Conservation (phyloP, 2,797 vertebrate species). For the Merluccius polli region DNA sequence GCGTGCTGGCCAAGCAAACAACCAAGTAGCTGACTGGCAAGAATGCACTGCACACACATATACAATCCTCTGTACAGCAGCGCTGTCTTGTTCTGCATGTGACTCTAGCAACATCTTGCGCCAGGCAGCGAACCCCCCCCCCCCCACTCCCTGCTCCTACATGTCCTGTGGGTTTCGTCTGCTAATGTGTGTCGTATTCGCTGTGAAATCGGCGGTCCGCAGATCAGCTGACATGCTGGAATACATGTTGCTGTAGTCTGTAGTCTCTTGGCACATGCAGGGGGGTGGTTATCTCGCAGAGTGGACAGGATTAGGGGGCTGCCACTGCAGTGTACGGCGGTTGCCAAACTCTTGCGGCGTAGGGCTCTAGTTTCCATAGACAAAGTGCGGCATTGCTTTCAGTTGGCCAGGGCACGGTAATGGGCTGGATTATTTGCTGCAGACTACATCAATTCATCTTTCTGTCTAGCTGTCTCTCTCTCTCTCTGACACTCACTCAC, state of each 20-base stretch:
- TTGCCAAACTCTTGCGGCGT: background rate
- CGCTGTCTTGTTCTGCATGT: background rate
- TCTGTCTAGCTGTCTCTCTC: background rate
- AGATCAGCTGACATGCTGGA: background rate
- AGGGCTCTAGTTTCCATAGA: background rate
- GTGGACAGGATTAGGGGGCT: background rate
- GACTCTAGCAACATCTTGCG: background rate
- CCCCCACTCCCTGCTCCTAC: background rate
- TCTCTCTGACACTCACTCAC: background rate
- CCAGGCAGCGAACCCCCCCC: background rate
- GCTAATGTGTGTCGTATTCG: background rate
- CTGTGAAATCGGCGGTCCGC: background rate
- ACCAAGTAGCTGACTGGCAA: background rate
- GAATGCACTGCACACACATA: too few species aligned
- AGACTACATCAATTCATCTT: constrained; percentile 5
- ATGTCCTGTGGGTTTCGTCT: background rate
- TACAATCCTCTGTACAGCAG: background rate
- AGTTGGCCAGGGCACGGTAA: background rate
- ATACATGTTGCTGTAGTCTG: background rate
- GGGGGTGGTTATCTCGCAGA: background rate
- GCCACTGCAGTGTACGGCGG: background rate
- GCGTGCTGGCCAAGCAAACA: background rate
- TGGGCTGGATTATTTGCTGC: constrained; percentile 11
- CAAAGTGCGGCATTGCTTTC: background rate
- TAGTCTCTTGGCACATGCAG: background rate